Percentiles rank a stretch among this genome's conserved stretches.
phyloP scores from a whole-genome alignment of 2,113 vertebrate genomes.

The Meles meles region DNA sequence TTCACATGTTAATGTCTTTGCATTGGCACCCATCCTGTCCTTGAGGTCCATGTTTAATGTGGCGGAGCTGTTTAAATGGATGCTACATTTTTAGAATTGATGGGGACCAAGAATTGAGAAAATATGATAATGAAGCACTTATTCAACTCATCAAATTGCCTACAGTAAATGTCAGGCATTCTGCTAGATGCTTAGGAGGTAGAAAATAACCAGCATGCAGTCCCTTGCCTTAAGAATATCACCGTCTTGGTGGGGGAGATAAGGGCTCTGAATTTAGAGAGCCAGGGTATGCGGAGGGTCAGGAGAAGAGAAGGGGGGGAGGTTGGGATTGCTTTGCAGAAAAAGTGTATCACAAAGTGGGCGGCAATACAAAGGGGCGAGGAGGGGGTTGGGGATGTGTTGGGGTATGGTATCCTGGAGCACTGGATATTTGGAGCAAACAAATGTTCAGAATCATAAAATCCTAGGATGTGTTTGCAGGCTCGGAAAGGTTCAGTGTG shows the following conservation, averaged over 20 bases:
- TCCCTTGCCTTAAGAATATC: not conserved
- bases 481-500: not conserved
- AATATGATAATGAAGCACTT: not conserved
- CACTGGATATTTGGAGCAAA: not conserved
- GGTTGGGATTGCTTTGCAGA: not conserved
- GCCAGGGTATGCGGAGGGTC: not conserved
- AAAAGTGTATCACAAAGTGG: not conserved
- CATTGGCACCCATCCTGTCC: not conserved
- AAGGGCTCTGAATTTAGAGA: not conserved
- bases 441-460: not conserved
- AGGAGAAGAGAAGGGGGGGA: not conserved
- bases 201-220: not conserved
- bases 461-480: not conserved
- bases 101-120: not conserved
- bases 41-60: conserved; percentile 18
- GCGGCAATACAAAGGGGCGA: not conserved
- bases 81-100: conserved; percentile 35
- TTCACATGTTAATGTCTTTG: not conserved
- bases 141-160: not conserved
- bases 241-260: not conserved
- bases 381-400: not conserved
- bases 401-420: not conserved
- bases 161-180: not conserved
- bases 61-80: not conserved
- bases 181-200: not conserved